Base-by-base conservation (phyloP, 2,113 vertebrate species). In the Irena cyanogastra region DNA sequence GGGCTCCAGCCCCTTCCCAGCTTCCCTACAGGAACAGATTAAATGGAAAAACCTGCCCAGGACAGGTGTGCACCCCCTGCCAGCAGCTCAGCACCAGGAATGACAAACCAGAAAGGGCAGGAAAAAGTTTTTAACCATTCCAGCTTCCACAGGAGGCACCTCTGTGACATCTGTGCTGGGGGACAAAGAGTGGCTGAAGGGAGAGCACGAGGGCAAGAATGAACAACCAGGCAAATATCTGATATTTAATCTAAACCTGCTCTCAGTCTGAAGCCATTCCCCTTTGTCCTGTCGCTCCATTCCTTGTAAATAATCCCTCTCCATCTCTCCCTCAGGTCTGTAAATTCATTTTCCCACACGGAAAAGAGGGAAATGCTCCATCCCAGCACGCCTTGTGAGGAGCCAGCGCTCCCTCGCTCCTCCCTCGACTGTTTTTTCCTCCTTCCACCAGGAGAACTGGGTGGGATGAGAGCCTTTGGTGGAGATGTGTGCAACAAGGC, bases 401-500 rank as follows among this genome's bases (percentile, higher is more conserved):
- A 95, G 64, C 63, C 81, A 68, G 76, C 33, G 3, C 80, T 94
- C 94, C 90, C 89, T 92, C 65, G 91, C 33, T 7, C 74, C 92
- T 41, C 28, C 65, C 81, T 71, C 57, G 27, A 69, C 94, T 93
- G 41, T 74, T 47, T 11, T 21, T 13, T 2, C 6, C 44, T 44
- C 49, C 31, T 94, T 83, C 70, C 89, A 69, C 83, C 17, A 17
- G 70, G 93, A 84, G 96, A 94, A 93, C 85, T 19, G 81, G 96
- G 97, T 66, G 86, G 93, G 57, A 77, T 27, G 89, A 54, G 96
- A 72, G 94, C 90, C 81, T 60, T 53, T 72, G 66, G 96, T 92
- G 92, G 97, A 92, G 97, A 97, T 95, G 96, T 63, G 57, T 85
- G 87, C 97, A 98, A 98, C 98, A 98, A 98, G 98, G 98, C 95